phyloP scores from a whole-genome alignment of 53 echinoderm and acorn worm species.

The Zoroaster sp. region DNA sequence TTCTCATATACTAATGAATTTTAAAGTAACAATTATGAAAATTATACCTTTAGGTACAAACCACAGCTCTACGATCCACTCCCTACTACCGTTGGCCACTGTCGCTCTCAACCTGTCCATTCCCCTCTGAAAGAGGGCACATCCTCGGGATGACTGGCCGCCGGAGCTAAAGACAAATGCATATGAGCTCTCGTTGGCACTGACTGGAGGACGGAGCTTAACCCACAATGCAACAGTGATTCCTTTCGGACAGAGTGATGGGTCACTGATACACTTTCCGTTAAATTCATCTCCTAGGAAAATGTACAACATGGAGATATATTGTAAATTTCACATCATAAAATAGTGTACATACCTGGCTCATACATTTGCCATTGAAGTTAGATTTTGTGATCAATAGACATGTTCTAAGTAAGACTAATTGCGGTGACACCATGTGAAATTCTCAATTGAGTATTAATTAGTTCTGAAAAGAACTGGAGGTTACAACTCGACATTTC shows the following conservation, averaged over 20 bases:
- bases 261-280: slow-evolving; percentile 81
- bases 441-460: too few species aligned
- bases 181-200: slow-evolving; percentile 22
- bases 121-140: slow-evolving; percentile 70
- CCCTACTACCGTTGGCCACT: slow-evolving; percentile 68
- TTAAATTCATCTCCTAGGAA: slow-evolving; percentile 19
- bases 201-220: slow-evolving; percentile 12
- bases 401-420: too few species aligned
- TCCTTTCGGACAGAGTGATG: slow-evolving; percentile 74
- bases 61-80: slow-evolving; percentile 75
- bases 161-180: slow-evolving; percentile 87
- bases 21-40: background rate
- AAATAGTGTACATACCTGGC: too few species aligned
- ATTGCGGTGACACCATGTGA: too few species aligned
- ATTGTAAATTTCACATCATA: too few species aligned
- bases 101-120: slow-evolving; percentile 61
- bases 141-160: slow-evolving; percentile 87
- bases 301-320: too few species aligned
- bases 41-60: background rate
- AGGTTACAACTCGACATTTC: too few species aligned
- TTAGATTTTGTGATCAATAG: too few species aligned
- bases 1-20: background rate
- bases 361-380: too few species aligned
- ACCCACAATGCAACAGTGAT: slow-evolving; percentile 76
- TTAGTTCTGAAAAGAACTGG: too few species aligned